These are phyloP conservation scores for Drosophila anomalata DNA, from an alignment of 2,888 invertebrate species.

Conservation along the genomic window DNA sequence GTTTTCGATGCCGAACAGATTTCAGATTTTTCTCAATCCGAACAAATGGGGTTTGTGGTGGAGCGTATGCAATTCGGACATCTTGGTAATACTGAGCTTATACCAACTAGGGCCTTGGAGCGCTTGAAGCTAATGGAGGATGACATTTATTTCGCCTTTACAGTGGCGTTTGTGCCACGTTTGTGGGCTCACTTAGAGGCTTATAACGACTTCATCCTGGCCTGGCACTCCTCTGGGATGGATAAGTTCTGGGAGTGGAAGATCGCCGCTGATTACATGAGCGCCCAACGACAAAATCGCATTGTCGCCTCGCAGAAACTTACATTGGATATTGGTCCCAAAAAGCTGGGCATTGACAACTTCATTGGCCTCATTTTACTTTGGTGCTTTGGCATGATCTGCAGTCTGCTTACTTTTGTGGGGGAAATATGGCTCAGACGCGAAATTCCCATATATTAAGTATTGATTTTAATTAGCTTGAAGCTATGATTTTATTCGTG, in stretches of 20 bases:
- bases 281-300: constrained; percentile 68
- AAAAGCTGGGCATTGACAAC: constrained; percentile 69
- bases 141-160: constrained; percentile 88
- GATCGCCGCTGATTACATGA: constrained; percentile 65
- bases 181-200: constrained; percentile 86
- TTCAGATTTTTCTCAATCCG: constrained; percentile 83
- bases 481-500: neutral
- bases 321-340: constrained; percentile 67
- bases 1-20: constrained; percentile 55
- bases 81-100: constrained; percentile 87
- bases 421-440: constrained; percentile 54
- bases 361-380: constrained; percentile 76
- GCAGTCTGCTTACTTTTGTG: constrained; percentile 65
- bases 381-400: constrained; percentile 69
- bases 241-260: constrained; percentile 87
- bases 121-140: constrained; percentile 87
- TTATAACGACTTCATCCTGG: constrained; percentile 85
- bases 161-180: constrained; percentile 86
- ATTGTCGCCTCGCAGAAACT: constrained; percentile 63
- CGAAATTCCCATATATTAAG: neutral
- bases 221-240: constrained; percentile 87
- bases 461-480: neutral
- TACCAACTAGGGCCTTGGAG: constrained; percentile 86
- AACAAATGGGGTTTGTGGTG: constrained; percentile 86
- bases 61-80: constrained; percentile 88